phyloP scores from a whole-genome alignment of 2,797 vertebrate genomes.

The Pangasius macronema region DNA sequence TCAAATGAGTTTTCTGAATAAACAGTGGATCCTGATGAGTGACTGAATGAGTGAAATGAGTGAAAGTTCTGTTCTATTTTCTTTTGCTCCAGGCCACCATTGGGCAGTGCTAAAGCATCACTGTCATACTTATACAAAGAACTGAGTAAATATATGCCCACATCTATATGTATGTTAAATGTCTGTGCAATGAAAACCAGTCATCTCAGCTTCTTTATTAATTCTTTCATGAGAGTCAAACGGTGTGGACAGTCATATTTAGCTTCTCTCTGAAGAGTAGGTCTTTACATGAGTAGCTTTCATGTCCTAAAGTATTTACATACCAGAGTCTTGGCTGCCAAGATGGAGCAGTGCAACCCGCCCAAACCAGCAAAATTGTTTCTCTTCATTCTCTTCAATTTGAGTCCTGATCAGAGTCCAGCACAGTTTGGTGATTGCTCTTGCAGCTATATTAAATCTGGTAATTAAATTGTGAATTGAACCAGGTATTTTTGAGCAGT shows the following conservation, averaged over 20 bases:
- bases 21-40: slow-evolving; percentile 17
- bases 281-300: background rate
- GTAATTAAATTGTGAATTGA: background rate
- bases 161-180: background rate
- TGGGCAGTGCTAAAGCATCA: background rate
- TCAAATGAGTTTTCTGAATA: slow-evolving; percentile 45
- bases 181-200: background rate
- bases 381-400: background rate
- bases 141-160: background rate
- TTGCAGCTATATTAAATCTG: background rate
- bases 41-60: slow-evolving; percentile 24
- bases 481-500: background rate
- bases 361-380: background rate
- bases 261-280: background rate
- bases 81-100: background rate
- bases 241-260: background rate
- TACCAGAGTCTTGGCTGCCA: too few relatives aligned
- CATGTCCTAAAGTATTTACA: background rate
- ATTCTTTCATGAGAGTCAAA: background rate
- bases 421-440: background rate
- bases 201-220: background rate
- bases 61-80: background rate
- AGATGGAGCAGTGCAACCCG: background rate
- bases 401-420: background rate
- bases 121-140: background rate